These are phyloP conservation scores for Rhyacophila brunnea DNA, from an alignment of 1,140 invertebrate genomes.

Conservation along the genomic window DNA sequence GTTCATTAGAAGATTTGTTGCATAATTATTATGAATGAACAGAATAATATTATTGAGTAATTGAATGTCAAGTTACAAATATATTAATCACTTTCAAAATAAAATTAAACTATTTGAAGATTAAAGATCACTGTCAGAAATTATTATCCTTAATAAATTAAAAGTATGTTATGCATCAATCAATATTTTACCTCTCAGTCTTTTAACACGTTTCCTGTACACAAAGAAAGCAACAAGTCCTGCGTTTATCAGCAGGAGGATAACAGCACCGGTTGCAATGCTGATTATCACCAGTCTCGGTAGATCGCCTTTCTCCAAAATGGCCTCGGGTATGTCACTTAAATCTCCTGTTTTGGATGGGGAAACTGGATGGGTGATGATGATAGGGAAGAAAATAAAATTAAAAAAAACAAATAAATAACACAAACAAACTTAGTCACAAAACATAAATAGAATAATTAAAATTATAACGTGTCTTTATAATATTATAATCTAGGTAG, in stretches of 20 bases:
- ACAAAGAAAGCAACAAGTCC: conserved; percentile 82
- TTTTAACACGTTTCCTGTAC: conserved; percentile 69
- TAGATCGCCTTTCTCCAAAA: conserved; percentile 65
- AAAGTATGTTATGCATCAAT: no score
- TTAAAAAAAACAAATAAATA: conserved; percentile 38
- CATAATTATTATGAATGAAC: no score
- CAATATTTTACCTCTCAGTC: conserved; percentile 58
- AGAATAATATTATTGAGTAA: no score
- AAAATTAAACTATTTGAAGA: no score
- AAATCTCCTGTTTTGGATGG: conserved; percentile 54
- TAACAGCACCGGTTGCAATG: conserved; percentile 74
- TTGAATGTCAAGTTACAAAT: no score
- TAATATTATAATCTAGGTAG: background rate
- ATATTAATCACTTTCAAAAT: no score
- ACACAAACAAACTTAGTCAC: no score
- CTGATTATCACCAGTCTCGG: conserved; percentile 79
- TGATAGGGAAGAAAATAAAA: conserved; percentile 54
- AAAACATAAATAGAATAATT: conserved; percentile 24
- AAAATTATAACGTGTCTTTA: background rate
- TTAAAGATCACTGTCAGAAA: no score
- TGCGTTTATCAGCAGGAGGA: conserved; percentile 78
- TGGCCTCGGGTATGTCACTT: conserved; percentile 64
- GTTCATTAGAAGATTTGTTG: no score
- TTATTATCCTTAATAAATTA: no score
- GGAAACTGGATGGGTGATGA: conserved; percentile 45